Evolutionary conservation across 1,140 invertebrate genomes (phyloP).

Genomic region (Drosophila mojavensis): DNA sequence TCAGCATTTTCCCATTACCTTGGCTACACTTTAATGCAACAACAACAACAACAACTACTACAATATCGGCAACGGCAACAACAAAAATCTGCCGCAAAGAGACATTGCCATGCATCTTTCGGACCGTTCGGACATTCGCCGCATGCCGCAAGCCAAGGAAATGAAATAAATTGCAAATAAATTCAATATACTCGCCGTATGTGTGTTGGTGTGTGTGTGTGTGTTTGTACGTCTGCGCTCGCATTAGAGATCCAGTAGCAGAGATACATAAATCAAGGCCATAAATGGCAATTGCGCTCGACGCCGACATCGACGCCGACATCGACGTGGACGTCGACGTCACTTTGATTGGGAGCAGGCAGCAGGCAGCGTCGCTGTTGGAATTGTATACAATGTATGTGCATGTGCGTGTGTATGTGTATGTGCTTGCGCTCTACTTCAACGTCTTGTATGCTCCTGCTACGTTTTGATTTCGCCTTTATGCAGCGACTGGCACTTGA

Average conservation of each 20-base stretch:
- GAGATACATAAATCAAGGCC: conserved; percentile 80
- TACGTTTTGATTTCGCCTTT: conserved; percentile 15
- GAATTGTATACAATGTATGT: conserved; percentile 30
- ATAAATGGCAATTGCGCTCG: conserved; percentile 79
- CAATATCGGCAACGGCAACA: conserved; percentile 18
- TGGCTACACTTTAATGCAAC: conserved; percentile 37
- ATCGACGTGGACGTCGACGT: conserved; percentile 36
- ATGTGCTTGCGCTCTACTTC: conserved; percentile 16
- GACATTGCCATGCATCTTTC: conserved; percentile 54
- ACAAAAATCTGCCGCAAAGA: conserved; percentile 22
- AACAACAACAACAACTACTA: conserved; percentile 8
- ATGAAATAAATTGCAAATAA: conserved; percentile 82
- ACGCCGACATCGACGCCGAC: conserved; percentile 9
- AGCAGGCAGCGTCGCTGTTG: conserved; percentile 29
- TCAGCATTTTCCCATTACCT: conserved; percentile 44
- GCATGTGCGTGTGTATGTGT: conserved; percentile 10
- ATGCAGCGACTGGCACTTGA: conserved; percentile 34
- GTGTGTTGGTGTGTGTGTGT: conserved; percentile 38
- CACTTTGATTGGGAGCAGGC: conserved; percentile 71
- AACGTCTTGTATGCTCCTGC: conserved; percentile 1
- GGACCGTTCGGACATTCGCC: conserved; percentile 26
- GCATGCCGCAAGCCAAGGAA: conserved; percentile 74
- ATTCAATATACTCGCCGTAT: conserved; percentile 66
- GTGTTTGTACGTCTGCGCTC: conserved; percentile 51
- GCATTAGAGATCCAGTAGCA: conserved; percentile 82